Evolutionary conservation across 2,113 vertebrate species (phyloP).

Genomic region (Larimichthys polyactis): DNA sequence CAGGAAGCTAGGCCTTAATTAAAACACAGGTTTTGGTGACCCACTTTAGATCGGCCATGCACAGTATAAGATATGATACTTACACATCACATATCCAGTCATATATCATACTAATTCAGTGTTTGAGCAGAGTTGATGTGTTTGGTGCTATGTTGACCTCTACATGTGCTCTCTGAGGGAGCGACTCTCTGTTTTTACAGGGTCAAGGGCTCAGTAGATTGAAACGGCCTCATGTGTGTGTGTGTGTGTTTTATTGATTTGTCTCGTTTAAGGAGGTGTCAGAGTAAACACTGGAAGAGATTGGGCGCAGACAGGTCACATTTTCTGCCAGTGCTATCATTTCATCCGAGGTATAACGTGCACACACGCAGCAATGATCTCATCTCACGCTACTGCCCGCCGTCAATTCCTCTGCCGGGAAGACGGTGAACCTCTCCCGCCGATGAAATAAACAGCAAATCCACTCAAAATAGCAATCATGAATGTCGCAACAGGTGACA

Average conservation of each 20-base stretch:
- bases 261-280: conserved; percentile 62
- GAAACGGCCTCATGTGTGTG: conserved; percentile 38
- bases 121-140: conserved; percentile 27
- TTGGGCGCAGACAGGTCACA: conserved; percentile 54
- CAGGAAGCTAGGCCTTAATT: background rate
- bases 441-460: conserved; percentile 37
- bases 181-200: conserved; percentile 37
- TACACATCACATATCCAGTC: background rate
- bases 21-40: background rate
- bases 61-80: background rate
- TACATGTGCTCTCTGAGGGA: conserved; percentile 35
- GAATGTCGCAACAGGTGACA: background rate
- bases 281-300: conserved; percentile 68
- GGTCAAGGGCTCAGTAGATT: conserved; percentile 60
- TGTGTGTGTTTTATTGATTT: conserved; percentile 72
- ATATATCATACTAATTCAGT: conserved; percentile 11
- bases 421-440: background rate
- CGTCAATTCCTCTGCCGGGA: conserved; percentile 20
- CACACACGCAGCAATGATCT: conserved; percentile 25
- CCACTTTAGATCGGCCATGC: background rate
- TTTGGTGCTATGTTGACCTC: conserved; percentile 54
- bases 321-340: conserved; percentile 51
- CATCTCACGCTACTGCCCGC: conserved; percentile 8
- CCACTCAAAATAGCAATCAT: conserved; percentile 6
- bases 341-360: conserved; percentile 31